phyloP scores from a whole-genome alignment of 2,113 vertebrate species.

The Laticauda colubrina region DNA sequence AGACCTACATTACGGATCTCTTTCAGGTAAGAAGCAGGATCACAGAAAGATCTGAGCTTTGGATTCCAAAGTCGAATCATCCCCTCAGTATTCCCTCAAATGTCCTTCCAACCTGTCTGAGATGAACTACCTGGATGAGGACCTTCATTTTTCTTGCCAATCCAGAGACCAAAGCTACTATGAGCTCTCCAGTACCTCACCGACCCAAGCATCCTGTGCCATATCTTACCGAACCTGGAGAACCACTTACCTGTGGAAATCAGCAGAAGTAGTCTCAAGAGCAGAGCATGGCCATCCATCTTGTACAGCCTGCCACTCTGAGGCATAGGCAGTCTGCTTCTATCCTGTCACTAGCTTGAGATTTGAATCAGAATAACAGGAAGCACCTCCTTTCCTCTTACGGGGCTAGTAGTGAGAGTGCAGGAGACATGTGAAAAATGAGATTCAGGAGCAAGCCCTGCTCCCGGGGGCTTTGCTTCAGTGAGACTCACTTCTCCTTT shows the following conservation, averaged over 20 bases:
- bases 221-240: background rate
- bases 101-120: background rate
- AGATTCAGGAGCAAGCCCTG: conserved; percentile 55
- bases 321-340: conserved; percentile 23
- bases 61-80: background rate
- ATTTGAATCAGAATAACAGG: conserved; percentile 69
- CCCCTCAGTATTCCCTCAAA: background rate
- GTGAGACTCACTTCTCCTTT: background rate
- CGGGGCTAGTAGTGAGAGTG: conserved; percentile 63
- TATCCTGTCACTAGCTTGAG: conserved; percentile 58
- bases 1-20: background rate
- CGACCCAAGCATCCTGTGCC: too few species aligned
- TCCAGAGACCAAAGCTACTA: background rate
- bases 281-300: conserved; percentile 16
- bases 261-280: conserved; percentile 42
- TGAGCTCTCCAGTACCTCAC: background rate
- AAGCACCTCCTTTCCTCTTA: conserved; percentile 72
- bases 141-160: background rate
- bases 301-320: background rate
- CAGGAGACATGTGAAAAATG: conserved; percentile 68
- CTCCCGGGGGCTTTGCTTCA: background rate
- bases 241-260: conserved; percentile 58
- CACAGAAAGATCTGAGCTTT: too few species aligned
- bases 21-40: background rate
- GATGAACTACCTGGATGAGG: background rate